Conservation (phyloP, 2,113 vertebrate genomes). For the Hippocampus guttulatus region DNA sequence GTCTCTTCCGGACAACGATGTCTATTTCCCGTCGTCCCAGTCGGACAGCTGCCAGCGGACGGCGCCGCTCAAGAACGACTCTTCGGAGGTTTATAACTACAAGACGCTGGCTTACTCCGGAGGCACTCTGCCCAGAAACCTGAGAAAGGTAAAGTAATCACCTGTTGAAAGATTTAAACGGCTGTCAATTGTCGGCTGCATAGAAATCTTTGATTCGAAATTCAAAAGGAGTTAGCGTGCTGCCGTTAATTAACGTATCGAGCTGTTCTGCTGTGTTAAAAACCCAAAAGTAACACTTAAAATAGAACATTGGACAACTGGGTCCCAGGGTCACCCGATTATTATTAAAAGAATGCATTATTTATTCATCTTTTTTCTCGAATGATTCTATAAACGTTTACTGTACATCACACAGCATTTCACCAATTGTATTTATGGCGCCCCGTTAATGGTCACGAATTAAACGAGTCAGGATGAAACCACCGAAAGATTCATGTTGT, state of each 20-base stretch:
- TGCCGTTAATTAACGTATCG: background rate
- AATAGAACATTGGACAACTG: background rate
- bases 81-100: constrained; percentile 74
- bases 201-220: too few species aligned
- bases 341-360: background rate
- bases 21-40: constrained; percentile 72
- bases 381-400: background rate
- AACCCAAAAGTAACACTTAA: background rate
- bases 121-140: constrained; percentile 78
- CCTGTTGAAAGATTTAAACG: background rate
- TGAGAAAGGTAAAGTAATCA: constrained; percentile 71
- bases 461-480: background rate
- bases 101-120: constrained; percentile 83
- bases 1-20: constrained; percentile 52
- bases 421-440: background rate
- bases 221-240: background rate
- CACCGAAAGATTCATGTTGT: background rate
- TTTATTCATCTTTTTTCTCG: background rate
- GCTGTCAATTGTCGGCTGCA: background rate
- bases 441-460: background rate
- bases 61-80: constrained; percentile 12
- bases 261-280: background rate
- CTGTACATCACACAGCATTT: background rate
- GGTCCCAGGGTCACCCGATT: background rate
- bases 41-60: constrained; percentile 66